Conservation (phyloP, 2,888 invertebrate species). For the Lycaena phlaeas region DNA sequence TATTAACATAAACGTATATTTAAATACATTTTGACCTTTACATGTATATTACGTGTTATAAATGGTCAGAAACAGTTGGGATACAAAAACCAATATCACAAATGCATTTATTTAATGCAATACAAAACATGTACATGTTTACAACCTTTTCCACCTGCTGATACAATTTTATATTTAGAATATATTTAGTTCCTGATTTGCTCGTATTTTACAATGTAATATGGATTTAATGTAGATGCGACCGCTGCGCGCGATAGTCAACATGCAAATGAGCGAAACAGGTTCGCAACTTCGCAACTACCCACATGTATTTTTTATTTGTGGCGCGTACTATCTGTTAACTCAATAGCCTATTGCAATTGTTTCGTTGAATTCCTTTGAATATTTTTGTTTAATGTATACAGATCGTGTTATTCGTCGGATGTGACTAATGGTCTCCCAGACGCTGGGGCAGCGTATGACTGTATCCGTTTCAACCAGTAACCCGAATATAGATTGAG, state of each 20-base stretch:
- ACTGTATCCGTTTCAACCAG: background rate
- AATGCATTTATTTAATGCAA: background rate
- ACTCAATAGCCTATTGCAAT: background rate
- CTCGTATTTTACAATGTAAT: background rate
- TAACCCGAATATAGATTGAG: background rate
- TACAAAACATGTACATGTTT: background rate
- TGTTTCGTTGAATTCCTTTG: background rate
- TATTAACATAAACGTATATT: background rate
- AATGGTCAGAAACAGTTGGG: background rate
- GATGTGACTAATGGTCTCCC: background rate
- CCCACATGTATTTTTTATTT: conserved; percentile 13
- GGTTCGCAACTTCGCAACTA: conserved; percentile 12
- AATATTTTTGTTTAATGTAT: background rate
- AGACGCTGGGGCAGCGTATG: background rate
- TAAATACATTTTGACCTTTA: background rate
- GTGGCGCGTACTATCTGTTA: background rate
- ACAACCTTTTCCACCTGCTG: too few relatives aligned
- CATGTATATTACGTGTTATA: background rate
- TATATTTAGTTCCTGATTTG: background rate
- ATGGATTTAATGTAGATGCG: background rate
- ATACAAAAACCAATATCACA: background rate
- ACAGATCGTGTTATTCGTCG: background rate
- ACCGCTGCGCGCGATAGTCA: conserved; percentile 17
- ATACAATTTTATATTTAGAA: background rate
- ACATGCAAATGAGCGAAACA: conserved; percentile 24